These are phyloP conservation scores for Diabrotica virgifera DNA, from an alignment of 1,140 invertebrate genomes.

Conservation along the genomic window DNA sequence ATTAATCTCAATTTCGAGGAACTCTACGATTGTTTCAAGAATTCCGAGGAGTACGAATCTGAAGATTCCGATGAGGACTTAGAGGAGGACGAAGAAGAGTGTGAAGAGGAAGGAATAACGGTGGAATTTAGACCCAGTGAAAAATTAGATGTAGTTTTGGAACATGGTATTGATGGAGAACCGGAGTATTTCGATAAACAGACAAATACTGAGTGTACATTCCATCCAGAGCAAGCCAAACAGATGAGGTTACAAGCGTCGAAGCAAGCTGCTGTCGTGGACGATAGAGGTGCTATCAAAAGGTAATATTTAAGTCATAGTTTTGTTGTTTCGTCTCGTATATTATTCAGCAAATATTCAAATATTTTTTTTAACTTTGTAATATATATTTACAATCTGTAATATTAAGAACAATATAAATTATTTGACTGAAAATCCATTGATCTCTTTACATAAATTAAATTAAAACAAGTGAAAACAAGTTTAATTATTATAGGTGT, in stretches of 20 bases:
- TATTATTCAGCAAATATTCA: too few relatives aligned
- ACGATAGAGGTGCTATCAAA: slow-evolving; percentile 77
- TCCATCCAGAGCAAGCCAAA: slow-evolving; percentile 73
- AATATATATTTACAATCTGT: too few relatives aligned
- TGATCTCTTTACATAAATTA: too few relatives aligned
- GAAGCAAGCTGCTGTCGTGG: slow-evolving; percentile 41
- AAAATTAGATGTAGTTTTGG: slow-evolving; percentile 54
- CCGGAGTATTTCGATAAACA: slow-evolving; percentile 71
- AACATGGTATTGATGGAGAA: slow-evolving; percentile 47
- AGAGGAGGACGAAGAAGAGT: slow-evolving; percentile 58
- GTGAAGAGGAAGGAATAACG: slow-evolving; percentile 58
- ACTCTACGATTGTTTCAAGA: slow-evolving; percentile 53
- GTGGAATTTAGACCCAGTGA: slow-evolving; percentile 54
- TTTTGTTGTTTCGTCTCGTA: too few relatives aligned
- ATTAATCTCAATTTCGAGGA: slow-evolving; percentile 61
- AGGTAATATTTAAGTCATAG: slow-evolving; percentile 45
- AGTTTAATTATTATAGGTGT: too few relatives aligned
- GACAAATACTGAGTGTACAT: slow-evolving; percentile 92
- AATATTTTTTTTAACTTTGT: too few relatives aligned
- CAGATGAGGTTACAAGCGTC: slow-evolving; percentile 54
- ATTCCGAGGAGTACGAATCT: slow-evolving; percentile 48
- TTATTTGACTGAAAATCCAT: too few relatives aligned
- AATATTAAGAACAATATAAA: too few relatives aligned
- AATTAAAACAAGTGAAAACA: too few relatives aligned
- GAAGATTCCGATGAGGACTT: slow-evolving; percentile 54